A percentile compares a stretch with the other conserved stretches of the same genome.
phyloP scores from a whole-genome alignment of 2,888 invertebrate genomes.

The Rhogogaster chlorosoma region DNA sequence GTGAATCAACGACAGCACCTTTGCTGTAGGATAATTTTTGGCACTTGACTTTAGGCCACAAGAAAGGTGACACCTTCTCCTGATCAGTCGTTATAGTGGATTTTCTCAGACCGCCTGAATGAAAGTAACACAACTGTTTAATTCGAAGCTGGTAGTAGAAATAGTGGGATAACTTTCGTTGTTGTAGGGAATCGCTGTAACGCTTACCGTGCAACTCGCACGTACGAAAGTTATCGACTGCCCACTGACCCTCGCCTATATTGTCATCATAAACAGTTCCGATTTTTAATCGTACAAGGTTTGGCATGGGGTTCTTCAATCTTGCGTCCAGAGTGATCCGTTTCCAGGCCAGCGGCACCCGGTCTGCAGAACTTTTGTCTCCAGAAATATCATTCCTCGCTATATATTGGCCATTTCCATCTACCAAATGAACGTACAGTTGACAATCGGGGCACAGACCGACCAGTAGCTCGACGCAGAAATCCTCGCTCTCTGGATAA shows the following conservation, averaged over 20 bases:
- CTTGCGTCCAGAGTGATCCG: conserved; percentile 51
- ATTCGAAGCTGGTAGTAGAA: no score
- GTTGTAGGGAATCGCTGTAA: background rate
- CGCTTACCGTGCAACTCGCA: conserved; percentile 51
- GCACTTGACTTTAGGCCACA: background rate
- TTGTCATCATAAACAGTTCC: background rate
- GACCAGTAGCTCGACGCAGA: conserved; percentile 63
- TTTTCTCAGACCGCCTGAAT: background rate
- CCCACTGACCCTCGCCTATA: conserved; percentile 57
- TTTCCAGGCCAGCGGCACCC: conserved; percentile 59
- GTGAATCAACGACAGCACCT: background rate
- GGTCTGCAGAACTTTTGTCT: background rate
- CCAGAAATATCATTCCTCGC: conserved; percentile 31
- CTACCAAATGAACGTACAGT: conserved; percentile 55
- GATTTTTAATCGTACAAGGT: background rate
- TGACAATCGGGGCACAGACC: conserved; percentile 63
- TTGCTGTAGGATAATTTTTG: background rate
- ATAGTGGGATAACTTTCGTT: background rate
- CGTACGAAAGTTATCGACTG: conserved; percentile 59
- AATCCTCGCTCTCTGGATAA: background rate
- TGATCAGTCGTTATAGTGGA: background rate
- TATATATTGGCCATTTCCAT: background rate
- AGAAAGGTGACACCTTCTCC: background rate
- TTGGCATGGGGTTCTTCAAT: background rate
- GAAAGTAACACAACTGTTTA: background rate